Base-by-base conservation (phyloP, 1,140 invertebrate genomes). In the Megalonaias nervosa region DNA sequence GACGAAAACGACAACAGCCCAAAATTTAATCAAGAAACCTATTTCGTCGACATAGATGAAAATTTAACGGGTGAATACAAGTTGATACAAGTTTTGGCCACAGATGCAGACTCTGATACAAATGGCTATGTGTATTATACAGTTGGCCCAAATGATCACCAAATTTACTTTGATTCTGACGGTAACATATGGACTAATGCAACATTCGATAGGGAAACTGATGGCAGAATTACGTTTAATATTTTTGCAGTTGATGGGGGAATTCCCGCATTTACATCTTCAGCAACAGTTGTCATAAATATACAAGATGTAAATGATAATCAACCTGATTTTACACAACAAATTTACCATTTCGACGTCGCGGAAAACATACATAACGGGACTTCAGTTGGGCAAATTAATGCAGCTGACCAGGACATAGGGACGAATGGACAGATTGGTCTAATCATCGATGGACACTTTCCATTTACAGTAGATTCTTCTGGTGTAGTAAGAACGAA, bases 61-160 rank as follows among this genome's bases (percentile, higher is more conserved):
- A 82, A 80, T 48, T 48, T 48, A 48, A 48, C 6, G 38, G 38
- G 38, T 48, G 38, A 48, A 48, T 48, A 48, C 38, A 48, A 48
- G 38, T 48, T 84, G 31, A 70, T 82, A 9, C 83, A 82, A 95
- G 94, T 84, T 16, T 80, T 95, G 57, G 98, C 98, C 0, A 93
- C 92, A 9, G 98, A 99, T 90, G 92, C 92, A n/a, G 98, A 99
- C 89, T 94, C 95, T 84, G 97, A 96, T 0, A 93, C 94, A 68
- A 99, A 99, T 92, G 96, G 96, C 1, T 93, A 94, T 1, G 92
- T 99, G 9, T 93, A 92, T n/a, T 99, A 99, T 92, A 97, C 96
- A 0, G 94, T n/a, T 23, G 75, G 84, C 55, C 83, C 73, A 94
- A 94, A n/a, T 93, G 93, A 70, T 91, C 94, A 26, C 31, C 75